A percentile compares a stretch with the other conserved stretches of the same genome.
Conservation (phyloP, 1,140 invertebrate species). For the Nautilus pompilius region DNA sequence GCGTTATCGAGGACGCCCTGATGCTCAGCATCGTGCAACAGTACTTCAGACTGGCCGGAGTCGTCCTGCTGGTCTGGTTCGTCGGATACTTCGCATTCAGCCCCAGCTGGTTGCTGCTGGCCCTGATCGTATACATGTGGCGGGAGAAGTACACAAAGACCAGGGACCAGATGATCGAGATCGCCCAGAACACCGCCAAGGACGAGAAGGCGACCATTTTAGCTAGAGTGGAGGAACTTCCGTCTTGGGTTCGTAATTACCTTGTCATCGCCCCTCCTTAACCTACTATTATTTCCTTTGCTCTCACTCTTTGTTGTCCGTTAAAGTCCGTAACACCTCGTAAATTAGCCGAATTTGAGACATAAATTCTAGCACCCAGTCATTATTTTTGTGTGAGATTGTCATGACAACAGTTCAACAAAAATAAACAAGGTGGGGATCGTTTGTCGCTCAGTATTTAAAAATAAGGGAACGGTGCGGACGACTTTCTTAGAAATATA, state of each 20-base stretch:
- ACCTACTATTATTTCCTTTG: no score
- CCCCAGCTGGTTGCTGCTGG: constrained; percentile 82
- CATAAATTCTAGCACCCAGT: no score
- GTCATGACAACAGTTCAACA: no score
- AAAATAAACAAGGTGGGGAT: no score
- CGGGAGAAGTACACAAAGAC: constrained; percentile 75
- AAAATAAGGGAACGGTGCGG: no score
- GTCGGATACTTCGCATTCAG: constrained; percentile 82
- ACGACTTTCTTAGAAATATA: no score
- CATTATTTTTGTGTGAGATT: no score
- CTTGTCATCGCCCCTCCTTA: no score
- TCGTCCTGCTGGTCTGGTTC: constrained; percentile 61
- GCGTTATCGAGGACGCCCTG: constrained; percentile 36
- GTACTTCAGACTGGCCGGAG: constrained; percentile 44
- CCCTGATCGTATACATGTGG: constrained; percentile 74
- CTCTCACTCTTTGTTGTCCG: no score
- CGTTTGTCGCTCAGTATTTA: no score
- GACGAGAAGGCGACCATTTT: constrained; percentile 85
- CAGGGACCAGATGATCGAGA: constrained; percentile 70
- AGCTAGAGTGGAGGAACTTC: constrained; percentile 79
- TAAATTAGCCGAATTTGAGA: no score
- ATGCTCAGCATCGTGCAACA: constrained; percentile 27
- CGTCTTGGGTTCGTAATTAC: constrained; percentile 72
- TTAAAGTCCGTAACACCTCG: no score
- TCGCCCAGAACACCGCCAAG: constrained; percentile 75